These are phyloP conservation scores for Argyrosomus japonicus DNA, from an alignment of 2,113 vertebrate species.

Conservation along the genomic window DNA sequence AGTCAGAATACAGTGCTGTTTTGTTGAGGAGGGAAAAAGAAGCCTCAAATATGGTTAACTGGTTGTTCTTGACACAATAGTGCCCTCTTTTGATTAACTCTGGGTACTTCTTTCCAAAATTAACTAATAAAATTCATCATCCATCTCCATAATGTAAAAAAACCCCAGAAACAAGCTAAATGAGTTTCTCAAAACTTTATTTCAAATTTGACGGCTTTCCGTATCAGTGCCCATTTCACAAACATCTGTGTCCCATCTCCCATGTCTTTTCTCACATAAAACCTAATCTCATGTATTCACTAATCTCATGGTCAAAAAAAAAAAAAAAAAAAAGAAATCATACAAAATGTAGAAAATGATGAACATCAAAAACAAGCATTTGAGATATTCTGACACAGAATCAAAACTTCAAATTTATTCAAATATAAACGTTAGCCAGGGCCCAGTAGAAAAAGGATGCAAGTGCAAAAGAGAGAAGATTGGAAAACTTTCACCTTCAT, in stretches of 20 bases:
- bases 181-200: conserved; percentile 76
- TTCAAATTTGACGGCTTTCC: conserved; percentile 73
- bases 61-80: background rate
- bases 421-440: conserved; percentile 49
- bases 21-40: background rate
- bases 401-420: conserved; percentile 65
- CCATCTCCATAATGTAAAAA: background rate
- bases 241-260: conserved; percentile 41
- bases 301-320: conserved; percentile 72
- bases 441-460: conserved; percentile 38
- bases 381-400: conserved; percentile 36
- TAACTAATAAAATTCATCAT: background rate
- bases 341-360: conserved; percentile 74
- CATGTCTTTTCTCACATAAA: conserved; percentile 64
- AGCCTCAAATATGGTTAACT: background rate
- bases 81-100: conserved; percentile 56
- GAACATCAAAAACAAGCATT: conserved; percentile 53
- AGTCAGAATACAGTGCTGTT: background rate
- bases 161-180: background rate
- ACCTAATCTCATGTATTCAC: conserved; percentile 71
- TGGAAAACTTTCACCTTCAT: conserved; percentile 7
- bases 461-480: conserved; percentile 67
- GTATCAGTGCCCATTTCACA: conserved; percentile 58
- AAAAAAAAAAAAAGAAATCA: conserved; percentile 54
- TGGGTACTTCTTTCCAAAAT: conserved; percentile 10